phyloP scores from a whole-genome alignment of 2,888 invertebrate genomes.

The Eupithecia insigniata region DNA sequence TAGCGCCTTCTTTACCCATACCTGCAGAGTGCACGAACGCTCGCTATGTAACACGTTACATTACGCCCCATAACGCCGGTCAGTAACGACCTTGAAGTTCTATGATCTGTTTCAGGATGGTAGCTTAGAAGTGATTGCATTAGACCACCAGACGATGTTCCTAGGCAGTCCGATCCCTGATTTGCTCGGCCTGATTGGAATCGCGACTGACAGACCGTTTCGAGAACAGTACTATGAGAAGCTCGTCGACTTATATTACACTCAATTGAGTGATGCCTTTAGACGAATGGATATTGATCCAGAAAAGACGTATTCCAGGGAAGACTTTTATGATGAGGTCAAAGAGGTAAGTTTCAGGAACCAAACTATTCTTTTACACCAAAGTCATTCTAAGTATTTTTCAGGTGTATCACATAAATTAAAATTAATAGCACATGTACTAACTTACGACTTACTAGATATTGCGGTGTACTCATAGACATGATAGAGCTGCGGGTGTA shows the following conservation, averaged over 20 bases:
- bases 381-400: no score
- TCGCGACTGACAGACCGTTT: not conserved
- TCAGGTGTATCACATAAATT: not conserved
- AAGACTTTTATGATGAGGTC: not conserved
- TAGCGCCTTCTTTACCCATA: no score
- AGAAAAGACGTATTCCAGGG: not conserved
- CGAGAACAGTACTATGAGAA: constrained; percentile 8
- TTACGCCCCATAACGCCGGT: no score
- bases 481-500: no score
- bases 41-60: no score
- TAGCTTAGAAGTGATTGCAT: not conserved
- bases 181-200: not conserved
- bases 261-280: not conserved
- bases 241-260: not conserved
- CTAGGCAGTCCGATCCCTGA: not conserved
- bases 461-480: no score
- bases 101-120: constrained; percentile 2
- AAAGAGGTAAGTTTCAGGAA: not conserved
- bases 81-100: no score
- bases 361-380: not conserved
- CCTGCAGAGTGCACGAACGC: no score
- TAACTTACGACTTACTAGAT: not conserved
- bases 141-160: constrained; percentile 10
- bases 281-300: not conserved
- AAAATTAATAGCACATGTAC: no score